Evolutionary conservation across 2,888 invertebrate species (phyloP), one percentile per base, ranked within the genome.

Genomic region (Meta bourneti): DNA sequence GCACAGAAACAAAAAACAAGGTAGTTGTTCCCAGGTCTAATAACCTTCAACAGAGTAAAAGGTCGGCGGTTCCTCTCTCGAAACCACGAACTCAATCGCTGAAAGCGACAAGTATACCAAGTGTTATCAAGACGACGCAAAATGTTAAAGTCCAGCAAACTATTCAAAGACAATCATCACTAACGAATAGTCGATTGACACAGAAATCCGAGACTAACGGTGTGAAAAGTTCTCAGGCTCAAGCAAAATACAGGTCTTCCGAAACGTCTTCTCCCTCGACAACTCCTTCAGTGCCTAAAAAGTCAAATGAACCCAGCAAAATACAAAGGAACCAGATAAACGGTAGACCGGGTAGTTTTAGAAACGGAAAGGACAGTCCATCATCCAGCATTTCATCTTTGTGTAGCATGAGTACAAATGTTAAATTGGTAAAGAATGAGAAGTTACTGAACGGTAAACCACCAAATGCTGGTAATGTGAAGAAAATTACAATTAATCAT

Each of bases 111-210:
- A 80, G 72, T 11, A 84, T 86, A 7, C 91, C 89, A 48, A 89
- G 91, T 54, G 74, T 92, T 8, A 81, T 92, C 11, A 92, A 92
- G 48, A 92, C 91, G 34, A 92, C 83, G n/a, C 91, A 89, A 11
- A 91, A 91, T 79, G 91, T 91, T 7, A 91, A 83, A 61, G 82
- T 91, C 7, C 91, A 91, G n/a, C 91, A 91, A 72, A 91, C 87
- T 19, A 72, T 87, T 20, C 82, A 83, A 2, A 78, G 87, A 48
- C 78, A 80, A 69, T 19, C 79, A 20, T 8, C 83, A 7, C 54
- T 69, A 87, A 74, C 49, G 6, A 69, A 74, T 19, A 71, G 16
- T 2, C 70, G 49, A 52, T 4, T 74, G 7, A 5, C 54, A 13
- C 81, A 74, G 19, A 88, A 81, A 54, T 20, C 88, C 7, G 74